Conservation (phyloP, 2,797 vertebrate species). For the Sebastes trivittatus region DNA sequence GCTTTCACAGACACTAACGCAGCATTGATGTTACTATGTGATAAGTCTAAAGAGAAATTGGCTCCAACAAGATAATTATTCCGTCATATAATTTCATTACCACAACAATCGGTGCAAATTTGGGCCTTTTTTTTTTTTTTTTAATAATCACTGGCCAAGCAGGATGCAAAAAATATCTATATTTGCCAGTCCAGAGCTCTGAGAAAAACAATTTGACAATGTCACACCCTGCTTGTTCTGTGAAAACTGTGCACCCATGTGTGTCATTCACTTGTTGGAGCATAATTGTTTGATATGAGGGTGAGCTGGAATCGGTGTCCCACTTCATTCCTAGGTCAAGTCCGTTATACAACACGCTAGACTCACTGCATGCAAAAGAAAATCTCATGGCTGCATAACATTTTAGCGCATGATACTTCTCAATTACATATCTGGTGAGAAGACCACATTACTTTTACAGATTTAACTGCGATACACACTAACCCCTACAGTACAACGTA, state of each 20-base stretch:
- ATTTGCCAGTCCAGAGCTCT: constrained; percentile 37
- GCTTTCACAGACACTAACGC: neutral
- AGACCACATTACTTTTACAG: neutral
- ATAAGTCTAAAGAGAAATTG: neutral
- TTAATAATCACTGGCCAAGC: constrained; percentile 4
- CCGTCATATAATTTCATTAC: neutral
- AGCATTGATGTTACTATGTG: neutral
- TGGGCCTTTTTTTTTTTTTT: neutral
- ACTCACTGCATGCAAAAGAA: neutral
- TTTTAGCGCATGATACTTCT: neutral
- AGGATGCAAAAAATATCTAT: constrained; percentile 30
- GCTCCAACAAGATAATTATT: neutral
- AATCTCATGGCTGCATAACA: neutral
- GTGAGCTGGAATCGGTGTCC: constrained; percentile 31
- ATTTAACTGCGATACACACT: neutral
- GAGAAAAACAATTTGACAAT: constrained; percentile 35
- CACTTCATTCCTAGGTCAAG: constrained; percentile 15
- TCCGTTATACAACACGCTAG: neutral
- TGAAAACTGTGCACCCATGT: constrained; percentile 41
- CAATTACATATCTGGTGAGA: neutral
- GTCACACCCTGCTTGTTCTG: constrained; percentile 34
- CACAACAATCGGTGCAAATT: neutral
- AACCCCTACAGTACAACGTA: neutral
- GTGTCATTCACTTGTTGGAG: constrained; percentile 40
- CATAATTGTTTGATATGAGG: constrained; percentile 39